Conservation (phyloP, 1,140 invertebrate genomes). For the Solenopsis fugax region DNA sequence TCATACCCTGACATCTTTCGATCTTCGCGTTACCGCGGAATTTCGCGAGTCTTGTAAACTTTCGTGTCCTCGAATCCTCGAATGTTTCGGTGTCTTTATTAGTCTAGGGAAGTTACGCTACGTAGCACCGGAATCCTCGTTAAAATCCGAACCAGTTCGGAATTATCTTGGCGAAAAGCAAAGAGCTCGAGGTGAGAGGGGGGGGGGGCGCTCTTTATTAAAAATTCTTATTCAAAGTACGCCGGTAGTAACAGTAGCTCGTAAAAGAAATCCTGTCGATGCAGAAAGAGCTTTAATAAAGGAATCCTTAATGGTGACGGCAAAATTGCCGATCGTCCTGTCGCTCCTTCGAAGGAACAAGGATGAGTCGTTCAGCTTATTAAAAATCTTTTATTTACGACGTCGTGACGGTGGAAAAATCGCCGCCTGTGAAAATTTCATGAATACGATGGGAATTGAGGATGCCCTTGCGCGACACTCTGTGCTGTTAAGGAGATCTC, state of each 20-base stretch:
- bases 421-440: constrained; percentile 42
- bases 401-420: background rate
- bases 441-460: background rate
- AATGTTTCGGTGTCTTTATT: constrained; percentile 61
- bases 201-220: constrained; percentile 55
- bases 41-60: constrained; percentile 30
- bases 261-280: constrained; percentile 56
- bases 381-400: constrained; percentile 61
- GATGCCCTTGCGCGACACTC: background rate
- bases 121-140: constrained; percentile 27
- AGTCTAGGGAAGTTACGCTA: constrained; percentile 45
- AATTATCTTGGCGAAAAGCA: constrained; percentile 36
- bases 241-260: constrained; percentile 31
- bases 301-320: constrained; percentile 56
- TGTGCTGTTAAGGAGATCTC: background rate
- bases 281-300: constrained; percentile 58
- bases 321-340: constrained; percentile 43
- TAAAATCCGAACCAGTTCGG: constrained; percentile 52
- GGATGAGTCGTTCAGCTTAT: constrained; percentile 32
- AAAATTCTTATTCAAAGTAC: constrained; percentile 68
- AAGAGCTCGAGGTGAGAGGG: background rate
- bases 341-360: constrained; percentile 1
- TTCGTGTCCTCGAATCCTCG: constrained; percentile 10
- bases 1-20: background rate
- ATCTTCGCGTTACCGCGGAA: background rate